phyloP scores from a whole-genome alignment of 2,113 vertebrate genomes.

The Porphyrio hochstetteri region DNA sequence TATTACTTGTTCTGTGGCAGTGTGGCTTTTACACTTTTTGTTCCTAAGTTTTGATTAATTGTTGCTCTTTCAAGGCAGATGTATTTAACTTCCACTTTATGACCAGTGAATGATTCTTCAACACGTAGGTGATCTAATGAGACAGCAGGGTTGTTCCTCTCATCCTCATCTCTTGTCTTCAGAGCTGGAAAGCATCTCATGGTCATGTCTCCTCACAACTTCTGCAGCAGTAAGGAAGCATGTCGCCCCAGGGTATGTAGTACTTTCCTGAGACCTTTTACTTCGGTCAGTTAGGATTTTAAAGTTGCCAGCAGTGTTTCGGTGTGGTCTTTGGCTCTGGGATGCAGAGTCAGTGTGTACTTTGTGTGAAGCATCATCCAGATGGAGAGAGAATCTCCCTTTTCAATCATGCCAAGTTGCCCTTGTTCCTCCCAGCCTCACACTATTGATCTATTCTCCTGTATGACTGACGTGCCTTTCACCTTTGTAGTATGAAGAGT shows the following conservation, averaged over 20 bases:
- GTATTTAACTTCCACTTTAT: not conserved
- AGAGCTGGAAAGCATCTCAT: not conserved
- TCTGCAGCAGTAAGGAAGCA: not conserved
- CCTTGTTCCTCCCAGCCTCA: not conserved
- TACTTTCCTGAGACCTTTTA: not conserved
- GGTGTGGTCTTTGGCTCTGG: not conserved
- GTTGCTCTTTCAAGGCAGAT: not conserved
- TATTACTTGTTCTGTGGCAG: not conserved
- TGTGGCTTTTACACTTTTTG: not conserved
- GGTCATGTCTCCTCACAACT: not conserved
- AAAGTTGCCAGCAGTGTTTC: not conserved
- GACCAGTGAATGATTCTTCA: not conserved
- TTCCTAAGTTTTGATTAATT: not conserved
- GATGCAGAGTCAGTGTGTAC: not conserved
- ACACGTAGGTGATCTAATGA: not conserved
- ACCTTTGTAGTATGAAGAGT: not conserved
- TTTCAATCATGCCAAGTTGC: not conserved
- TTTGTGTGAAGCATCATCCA: not conserved
- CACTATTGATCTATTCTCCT: fast-evolving
- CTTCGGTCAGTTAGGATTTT: not conserved
- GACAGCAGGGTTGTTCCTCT: not conserved
- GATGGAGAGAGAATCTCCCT: not conserved
- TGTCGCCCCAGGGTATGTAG: not conserved
- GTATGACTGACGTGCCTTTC: not conserved
- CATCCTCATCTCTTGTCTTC: not conserved